phyloP scores from a whole-genome alignment of 1,140 invertebrate genomes.

The Orius insidiosus region DNA sequence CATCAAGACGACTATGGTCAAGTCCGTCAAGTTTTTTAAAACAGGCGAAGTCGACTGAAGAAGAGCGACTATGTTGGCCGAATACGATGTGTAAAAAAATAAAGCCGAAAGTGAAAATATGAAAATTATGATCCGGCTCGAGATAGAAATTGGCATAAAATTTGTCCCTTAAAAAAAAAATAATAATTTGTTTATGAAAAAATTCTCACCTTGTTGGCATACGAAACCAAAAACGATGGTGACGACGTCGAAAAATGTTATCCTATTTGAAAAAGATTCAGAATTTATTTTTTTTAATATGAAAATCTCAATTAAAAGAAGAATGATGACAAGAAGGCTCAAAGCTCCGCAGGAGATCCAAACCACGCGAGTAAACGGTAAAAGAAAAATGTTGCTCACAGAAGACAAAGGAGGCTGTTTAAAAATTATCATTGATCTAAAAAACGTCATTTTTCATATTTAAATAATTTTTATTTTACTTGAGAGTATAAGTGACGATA shows the following conservation, averaged over 20 bases:
- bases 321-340: conserved; percentile 12
- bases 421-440: conserved; percentile 19
- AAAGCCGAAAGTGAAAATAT: conserved; percentile 38
- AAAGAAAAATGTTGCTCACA: conserved; percentile 37
- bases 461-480: conserved; percentile 21
- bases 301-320: conserved; percentile 13
- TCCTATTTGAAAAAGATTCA: conserved; percentile 1
- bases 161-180: conserved; percentile 2
- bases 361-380: conserved; percentile 33
- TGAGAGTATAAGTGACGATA: conserved; percentile 31
- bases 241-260: conserved; percentile 3
- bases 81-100: conserved; percentile 51
- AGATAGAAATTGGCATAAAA: conserved; percentile 25
- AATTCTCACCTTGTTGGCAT: conserved; percentile 40
- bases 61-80: conserved; percentile 52
- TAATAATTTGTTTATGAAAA: background rate
- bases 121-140: conserved; percentile 32
- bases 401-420: conserved; percentile 21
- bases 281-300: conserved; percentile 9
- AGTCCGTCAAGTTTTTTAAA: conserved; percentile 39
- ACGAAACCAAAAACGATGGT: conserved; percentile 17
- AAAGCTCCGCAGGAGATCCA: conserved; percentile 32
- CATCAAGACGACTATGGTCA: conserved; percentile 39
- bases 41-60: conserved; percentile 41
- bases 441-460: background rate